These are phyloP conservation scores for Salticus scenicus DNA, from an alignment of 2,888 invertebrate species.

Conservation along the genomic window DNA sequence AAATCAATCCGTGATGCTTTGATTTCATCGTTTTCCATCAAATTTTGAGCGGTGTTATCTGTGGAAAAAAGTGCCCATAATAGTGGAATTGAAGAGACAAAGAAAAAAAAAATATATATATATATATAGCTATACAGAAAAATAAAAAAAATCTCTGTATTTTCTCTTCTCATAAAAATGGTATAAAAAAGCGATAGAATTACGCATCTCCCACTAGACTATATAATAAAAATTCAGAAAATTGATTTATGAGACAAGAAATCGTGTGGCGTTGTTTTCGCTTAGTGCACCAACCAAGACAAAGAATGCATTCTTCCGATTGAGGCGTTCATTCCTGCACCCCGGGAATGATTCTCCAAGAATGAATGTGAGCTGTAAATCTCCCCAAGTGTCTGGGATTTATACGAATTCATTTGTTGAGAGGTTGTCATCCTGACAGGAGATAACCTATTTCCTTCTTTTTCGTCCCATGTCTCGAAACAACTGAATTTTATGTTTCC, in stretches of 20 bases:
- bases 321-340: conserved; percentile 23
- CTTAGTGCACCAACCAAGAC: not conserved
- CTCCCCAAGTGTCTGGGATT: conserved; percentile 48
- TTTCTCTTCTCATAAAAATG: not conserved
- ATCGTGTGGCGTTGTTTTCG: conserved; percentile 21
- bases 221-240: conserved; percentile 7
- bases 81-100: too few species aligned
- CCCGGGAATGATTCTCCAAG: conserved; percentile 6
- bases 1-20: too few species aligned
- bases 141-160: not conserved
- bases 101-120: too few species aligned
- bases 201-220: not conserved
- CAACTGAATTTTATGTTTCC: not conserved
- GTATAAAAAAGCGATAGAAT: not conserved
- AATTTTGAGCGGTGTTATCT: too few species aligned
- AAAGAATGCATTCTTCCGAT: conserved; percentile 34
- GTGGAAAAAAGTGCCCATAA: too few species aligned
- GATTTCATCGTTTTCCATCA: too few species aligned
- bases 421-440: conserved; percentile 20
- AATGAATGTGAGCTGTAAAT: conserved; percentile 56
- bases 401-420: conserved; percentile 39
- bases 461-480: not conserved
- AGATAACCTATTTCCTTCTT: not conserved
- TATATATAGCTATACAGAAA: too few species aligned
- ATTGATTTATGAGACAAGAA: conserved; percentile 21